Percentiles rank a stretch among this genome's conserved stretches.
Evolutionary conservation across 2,113 vertebrate species (phyloP).

Genomic region (Cynoglossus semilaevis): DNA sequence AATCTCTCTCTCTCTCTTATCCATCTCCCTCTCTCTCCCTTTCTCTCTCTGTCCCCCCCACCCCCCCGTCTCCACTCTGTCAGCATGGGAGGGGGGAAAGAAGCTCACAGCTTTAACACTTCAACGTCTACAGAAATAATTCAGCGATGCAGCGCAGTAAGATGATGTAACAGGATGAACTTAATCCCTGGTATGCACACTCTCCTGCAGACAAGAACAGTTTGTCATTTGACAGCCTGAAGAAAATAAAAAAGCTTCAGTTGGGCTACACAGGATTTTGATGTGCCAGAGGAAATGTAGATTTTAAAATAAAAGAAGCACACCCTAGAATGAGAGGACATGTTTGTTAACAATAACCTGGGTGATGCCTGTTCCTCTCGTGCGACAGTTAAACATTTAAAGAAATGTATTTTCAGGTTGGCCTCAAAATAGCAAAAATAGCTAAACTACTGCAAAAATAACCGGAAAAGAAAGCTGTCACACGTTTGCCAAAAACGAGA

Average conservation of each 20-base stretch:
- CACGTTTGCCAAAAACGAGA: no score
- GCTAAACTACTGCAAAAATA: no score
- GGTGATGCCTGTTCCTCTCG: no score
- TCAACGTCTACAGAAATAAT: constrained; percentile 23
- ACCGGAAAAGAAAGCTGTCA: no score
- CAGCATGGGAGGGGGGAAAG: constrained; percentile 24
- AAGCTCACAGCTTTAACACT: constrained; percentile 20
- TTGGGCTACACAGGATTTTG: not conserved
- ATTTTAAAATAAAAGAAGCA: not conserved
- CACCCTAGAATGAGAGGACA: no score
- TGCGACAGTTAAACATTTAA: no score
- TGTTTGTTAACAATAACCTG: no score
- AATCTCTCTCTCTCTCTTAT: no score
- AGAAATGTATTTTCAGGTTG: no score
- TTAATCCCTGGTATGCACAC: constrained; percentile 15
- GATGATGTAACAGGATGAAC: constrained; percentile 39
- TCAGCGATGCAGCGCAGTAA: constrained; percentile 11
- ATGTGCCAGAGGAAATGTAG: not conserved
- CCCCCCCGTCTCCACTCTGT: constrained; percentile 21
- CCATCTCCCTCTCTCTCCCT: no score
- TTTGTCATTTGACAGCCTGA: not conserved
- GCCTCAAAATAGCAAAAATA: no score
- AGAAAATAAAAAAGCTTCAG: not conserved
- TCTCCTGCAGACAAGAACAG: constrained; percentile 13
- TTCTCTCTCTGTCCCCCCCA: no score